These are phyloP conservation scores for Drosophila trichaetosa DNA, from an alignment of 2,888 invertebrate genomes.

Conservation along the genomic window DNA sequence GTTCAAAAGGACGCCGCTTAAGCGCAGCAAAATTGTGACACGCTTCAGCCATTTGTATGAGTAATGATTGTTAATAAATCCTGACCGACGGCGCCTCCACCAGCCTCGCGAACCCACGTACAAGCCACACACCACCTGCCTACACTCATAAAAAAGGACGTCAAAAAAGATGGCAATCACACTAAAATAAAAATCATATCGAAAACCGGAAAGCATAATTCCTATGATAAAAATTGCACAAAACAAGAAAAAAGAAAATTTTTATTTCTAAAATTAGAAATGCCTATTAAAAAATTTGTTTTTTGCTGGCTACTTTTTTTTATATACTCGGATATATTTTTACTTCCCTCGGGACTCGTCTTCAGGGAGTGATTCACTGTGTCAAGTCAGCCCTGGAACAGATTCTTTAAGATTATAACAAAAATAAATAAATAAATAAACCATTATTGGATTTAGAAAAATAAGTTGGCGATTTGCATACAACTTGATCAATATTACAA, in stretches of 20 bases:
- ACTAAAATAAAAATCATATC: not conserved
- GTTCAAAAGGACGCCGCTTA: constrained; percentile 76
- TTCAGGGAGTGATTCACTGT: not conserved
- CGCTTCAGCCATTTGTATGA: constrained; percentile 83
- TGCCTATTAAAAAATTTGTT: not conserved
- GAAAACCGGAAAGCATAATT: not conserved
- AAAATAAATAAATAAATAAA: not conserved
- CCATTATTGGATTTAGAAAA: not conserved
- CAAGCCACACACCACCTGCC: constrained; percentile 40
- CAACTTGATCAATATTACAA: not conserved
- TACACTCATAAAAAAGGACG: not conserved
- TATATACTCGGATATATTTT: rapidly evolving
- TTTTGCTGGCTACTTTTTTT: not conserved
- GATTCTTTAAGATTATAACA: too few relatives aligned
- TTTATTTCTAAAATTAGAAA: not conserved
- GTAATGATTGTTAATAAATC: constrained; percentile 82
- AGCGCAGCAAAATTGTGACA: constrained; percentile 80
- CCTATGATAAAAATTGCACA: not conserved
- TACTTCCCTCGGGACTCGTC: not conserved
- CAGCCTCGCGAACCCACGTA: not conserved
- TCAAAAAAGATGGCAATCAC: not conserved
- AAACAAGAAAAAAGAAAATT: not conserved
- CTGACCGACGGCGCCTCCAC: constrained; percentile 27
- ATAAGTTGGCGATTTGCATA: not conserved
- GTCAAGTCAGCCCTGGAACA: not conserved